Percentiles rank a stretch among this genome's conserved stretches.
Evolutionary conservation across 2,888 invertebrate species (phyloP).

Genomic region (Sepioteuthis lessoniana): DNA sequence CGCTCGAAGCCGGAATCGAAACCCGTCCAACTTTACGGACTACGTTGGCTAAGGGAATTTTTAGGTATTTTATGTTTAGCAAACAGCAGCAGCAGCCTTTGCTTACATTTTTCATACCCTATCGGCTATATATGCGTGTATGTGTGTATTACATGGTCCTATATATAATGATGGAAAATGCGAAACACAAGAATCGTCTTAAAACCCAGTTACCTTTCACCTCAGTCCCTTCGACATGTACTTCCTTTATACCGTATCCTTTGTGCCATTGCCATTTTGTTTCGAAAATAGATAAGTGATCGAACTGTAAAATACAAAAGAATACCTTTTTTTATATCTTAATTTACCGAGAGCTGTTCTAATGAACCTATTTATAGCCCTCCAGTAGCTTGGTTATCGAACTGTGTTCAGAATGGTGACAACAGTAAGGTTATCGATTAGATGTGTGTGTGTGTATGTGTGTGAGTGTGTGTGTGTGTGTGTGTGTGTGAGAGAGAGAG

Average conservation of each 20-base stretch:
- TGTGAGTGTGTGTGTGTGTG: too few relatives aligned
- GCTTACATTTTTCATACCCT: too few relatives aligned
- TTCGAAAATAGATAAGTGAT: background rate
- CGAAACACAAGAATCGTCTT: background rate
- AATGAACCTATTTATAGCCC: conserved; percentile 9
- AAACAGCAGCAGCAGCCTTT: too few relatives aligned
- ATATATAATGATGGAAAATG: background rate
- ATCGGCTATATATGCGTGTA: background rate
- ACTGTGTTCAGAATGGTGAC: background rate
- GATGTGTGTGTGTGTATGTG: background rate
- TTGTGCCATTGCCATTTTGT: background rate
- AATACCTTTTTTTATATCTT: background rate
- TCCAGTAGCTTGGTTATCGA: background rate
- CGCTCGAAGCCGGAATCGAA: too few relatives aligned
- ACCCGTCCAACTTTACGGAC: too few relatives aligned
- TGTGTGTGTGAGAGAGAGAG: too few relatives aligned
- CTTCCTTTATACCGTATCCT: background rate
- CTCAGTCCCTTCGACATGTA: background rate
- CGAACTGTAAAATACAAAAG: background rate
- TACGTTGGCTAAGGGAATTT: too few relatives aligned
- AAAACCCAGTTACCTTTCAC: background rate
- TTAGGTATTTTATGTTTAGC: too few relatives aligned
- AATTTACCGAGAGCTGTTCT: background rate
- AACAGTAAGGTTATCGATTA: background rate
- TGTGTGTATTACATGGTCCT: background rate